phyloP scores from a whole-genome alignment of 2,113 vertebrate genomes.

The Bujurquina vittata region DNA sequence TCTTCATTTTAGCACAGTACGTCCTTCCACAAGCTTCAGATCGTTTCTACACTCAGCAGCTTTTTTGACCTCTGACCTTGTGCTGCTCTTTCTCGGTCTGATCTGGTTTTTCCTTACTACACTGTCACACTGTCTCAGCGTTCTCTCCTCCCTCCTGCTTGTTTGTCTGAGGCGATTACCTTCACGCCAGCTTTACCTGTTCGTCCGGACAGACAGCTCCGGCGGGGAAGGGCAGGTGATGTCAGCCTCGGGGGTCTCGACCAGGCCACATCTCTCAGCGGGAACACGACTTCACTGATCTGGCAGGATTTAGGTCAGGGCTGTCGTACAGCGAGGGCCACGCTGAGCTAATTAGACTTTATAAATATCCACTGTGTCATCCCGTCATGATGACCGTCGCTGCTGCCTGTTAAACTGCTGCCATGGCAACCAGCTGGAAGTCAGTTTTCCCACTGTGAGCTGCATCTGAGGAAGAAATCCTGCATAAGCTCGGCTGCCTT shows the following conservation, averaged over 20 bases:
- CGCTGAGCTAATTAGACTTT: slow-evolving; percentile 28
- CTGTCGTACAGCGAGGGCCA: background rate
- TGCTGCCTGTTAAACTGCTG: slow-evolving; percentile 16
- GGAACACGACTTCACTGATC: background rate
- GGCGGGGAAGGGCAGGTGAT: slow-evolving; percentile 14
- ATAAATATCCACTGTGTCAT: slow-evolving; percentile 21
- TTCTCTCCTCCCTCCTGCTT: background rate
- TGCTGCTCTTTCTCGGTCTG: slow-evolving; percentile 3
- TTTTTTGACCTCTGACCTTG: slow-evolving; percentile 10
- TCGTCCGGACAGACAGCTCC: background rate
- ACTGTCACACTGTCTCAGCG: background rate
- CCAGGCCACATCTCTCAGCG: background rate
- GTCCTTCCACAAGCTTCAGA: background rate
- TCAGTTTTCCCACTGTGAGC: slow-evolving; percentile 13
- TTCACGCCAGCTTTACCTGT: background rate
- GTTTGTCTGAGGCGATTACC: slow-evolving; percentile 27
- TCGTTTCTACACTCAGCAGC: background rate
- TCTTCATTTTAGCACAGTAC: background rate
- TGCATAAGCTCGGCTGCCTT: background rate
- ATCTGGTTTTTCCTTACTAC: background rate
- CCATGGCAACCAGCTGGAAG: slow-evolving; percentile 28
- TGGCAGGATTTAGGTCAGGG: slow-evolving; percentile 25
- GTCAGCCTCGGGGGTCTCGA: background rate
- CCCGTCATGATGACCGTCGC: background rate
- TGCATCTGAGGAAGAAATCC: background rate